Percentiles rank a stretch among this genome's conserved stretches.
Evolutionary conservation across 2,113 vertebrate species (phyloP).

Genomic region (Dromiciops gliroides): DNA sequence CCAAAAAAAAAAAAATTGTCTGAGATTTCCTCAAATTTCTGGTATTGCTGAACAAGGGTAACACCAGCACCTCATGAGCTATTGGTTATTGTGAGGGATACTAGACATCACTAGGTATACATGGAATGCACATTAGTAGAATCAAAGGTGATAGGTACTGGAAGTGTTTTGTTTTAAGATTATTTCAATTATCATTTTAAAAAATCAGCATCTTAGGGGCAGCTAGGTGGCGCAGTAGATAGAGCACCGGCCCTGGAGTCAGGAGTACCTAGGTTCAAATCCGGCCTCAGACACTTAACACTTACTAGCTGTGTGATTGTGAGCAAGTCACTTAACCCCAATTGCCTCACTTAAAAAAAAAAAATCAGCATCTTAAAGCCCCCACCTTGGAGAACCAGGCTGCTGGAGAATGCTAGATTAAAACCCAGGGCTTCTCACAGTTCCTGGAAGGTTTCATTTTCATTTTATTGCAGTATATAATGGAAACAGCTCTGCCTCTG

Average conservation of each 20-base stretch:
- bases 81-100: constrained; percentile 45
- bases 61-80: constrained; percentile 16
- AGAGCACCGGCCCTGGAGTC: too few relatives aligned
- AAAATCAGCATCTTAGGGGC: too few relatives aligned
- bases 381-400: constrained; percentile 24
- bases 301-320: too few relatives aligned
- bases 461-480: not conserved
- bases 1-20: too few relatives aligned
- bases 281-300: too few relatives aligned
- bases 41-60: not conserved
- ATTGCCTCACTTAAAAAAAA: too few relatives aligned
- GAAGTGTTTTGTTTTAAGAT: not conserved
- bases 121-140: constrained; percentile 14
- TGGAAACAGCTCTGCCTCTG: constrained; percentile 42
- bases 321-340: too few relatives aligned
- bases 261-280: too few relatives aligned
- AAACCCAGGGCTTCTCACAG: constrained; percentile 52
- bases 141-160: constrained; percentile 21
- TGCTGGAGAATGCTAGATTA: constrained; percentile 31
- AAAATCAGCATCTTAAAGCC: constrained; percentile 50
- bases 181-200: constrained; percentile 42
- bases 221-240: too few relatives aligned
- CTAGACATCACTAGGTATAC: constrained; percentile 29
- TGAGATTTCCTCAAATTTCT: constrained; percentile 7
- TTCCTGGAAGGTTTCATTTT: constrained; percentile 48